Percentiles rank a stretch among this genome's conserved stretches.
phyloP scores from a whole-genome alignment of 2,888 invertebrate species.

The Caenorhabditis macrosperma region DNA sequence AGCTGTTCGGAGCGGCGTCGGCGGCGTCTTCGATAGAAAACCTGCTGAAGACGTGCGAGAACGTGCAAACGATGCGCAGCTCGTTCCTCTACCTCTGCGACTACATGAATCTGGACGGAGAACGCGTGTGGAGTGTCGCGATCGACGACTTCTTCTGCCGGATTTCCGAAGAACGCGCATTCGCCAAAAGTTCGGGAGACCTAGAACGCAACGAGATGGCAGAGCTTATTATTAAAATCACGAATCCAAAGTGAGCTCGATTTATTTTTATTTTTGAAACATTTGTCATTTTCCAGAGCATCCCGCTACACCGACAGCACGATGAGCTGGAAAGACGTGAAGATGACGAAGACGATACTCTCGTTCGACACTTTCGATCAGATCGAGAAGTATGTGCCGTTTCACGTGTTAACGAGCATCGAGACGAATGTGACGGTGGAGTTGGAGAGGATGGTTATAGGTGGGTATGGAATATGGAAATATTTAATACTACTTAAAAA shows the following conservation, averaged over 20 bases:
- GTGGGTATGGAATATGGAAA: too few species aligned
- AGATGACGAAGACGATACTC: conserved; percentile 18
- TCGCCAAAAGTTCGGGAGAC: conserved; percentile 37
- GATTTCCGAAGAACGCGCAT: conserved; percentile 37
- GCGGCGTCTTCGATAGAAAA: conserved; percentile 4
- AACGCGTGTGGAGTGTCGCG: conserved; percentile 70
- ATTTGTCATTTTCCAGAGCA: conserved; percentile 39
- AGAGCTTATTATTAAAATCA: conserved; percentile 37
- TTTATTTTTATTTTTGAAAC: too few species aligned
- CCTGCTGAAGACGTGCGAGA: conserved; percentile 17
- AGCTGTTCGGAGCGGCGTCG: conserved; percentile 9
- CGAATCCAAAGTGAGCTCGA: conserved; percentile 58
- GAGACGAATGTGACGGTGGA: conserved; percentile 27
- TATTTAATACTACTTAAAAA: too few species aligned
- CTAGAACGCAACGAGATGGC: conserved; percentile 24
- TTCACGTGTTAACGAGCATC: conserved; percentile 31
- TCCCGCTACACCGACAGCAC: conserved; percentile 45
- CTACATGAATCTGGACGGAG: conserved; percentile 74
- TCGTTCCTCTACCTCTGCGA: conserved; percentile 75
- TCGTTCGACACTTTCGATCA: conserved; percentile 19
- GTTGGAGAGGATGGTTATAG: conserved; percentile 23
- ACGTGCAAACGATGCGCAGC: conserved; percentile 26
- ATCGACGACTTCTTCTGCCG: conserved; percentile 48
- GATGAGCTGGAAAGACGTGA: conserved; percentile 60
- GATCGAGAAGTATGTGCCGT: conserved; percentile 42